Evolutionary conservation across 2,113 vertebrate genomes (phyloP), one percentile per base, ranked within the genome.

Genomic region (Pseudorasbora parva): DNA sequence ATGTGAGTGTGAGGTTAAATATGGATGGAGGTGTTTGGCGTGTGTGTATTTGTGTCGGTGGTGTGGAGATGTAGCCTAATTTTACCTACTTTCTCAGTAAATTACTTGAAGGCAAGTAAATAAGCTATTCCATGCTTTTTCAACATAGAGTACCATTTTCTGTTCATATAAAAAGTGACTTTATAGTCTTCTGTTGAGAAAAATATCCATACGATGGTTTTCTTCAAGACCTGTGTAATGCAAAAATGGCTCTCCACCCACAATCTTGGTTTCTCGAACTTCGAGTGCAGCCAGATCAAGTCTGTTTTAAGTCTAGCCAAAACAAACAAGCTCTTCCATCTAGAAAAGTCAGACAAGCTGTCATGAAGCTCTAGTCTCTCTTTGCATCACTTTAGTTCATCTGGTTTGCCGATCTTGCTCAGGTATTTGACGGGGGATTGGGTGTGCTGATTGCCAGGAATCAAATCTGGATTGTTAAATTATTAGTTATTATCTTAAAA

Each of bases 231-330:
- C 80, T 78, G 86, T 33, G 83, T 88, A 91, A 87, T 72, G 79
- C 78, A 78, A 82, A 90, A 92, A 86, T 59, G 47, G 69, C 71
- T 88, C 82, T 83, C 51, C 9, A 71, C 79, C 83, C 69, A 25
- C 82, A 86, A 90, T 90, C 86, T 86, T 85, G 64, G 87, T 90
- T 89, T 85, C 86, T 74, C 71, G 57, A 84, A 82, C 75, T 21
- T 87, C 83, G 69, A 56, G 84, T 76, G 51, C 77, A 84, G 81
- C 87, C 87, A 86, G 33, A 88, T 78, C 68, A 84, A 72, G 54
- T 89, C 86, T 87, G 80, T 90, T 86, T 90, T 68, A 85, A 86
- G 82, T 85, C 85, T 62, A 71, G 92, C 94, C 90, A 92, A 93
- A 92, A 92, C 86, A 93, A 93, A 92, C 91, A 89, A 83, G 75